A percentile compares a stretch with the other conserved stretches of the same genome.
phyloP scores from a whole-genome alignment of 2,113 vertebrate species.

The Mixornis gularis region DNA sequence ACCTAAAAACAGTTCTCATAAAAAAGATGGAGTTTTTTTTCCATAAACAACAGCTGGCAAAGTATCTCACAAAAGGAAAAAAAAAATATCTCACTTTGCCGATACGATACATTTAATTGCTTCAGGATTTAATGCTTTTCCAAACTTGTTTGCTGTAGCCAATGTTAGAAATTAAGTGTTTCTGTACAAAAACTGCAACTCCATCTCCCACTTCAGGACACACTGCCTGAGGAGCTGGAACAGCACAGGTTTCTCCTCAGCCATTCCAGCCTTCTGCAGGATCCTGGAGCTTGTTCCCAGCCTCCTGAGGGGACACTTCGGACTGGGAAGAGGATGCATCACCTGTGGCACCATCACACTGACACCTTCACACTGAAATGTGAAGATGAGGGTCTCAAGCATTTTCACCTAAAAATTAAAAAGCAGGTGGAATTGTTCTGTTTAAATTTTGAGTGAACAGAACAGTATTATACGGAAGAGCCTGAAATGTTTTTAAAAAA shows the following conservation, averaged over 20 bases:
- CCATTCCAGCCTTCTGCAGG: not conserved
- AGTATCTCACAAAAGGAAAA: not conserved
- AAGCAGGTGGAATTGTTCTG: not conserved
- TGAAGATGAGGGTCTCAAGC: not conserved
- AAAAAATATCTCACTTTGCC: not conserved
- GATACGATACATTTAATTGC: slow-evolving; percentile 8
- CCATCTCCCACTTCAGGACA: not conserved
- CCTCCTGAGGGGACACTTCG: fast-evolving
- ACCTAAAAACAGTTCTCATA: slow-evolving; percentile 16
- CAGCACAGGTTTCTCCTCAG: not conserved
- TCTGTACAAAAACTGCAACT: not conserved
- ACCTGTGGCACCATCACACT: not conserved
- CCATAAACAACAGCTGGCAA: slow-evolving; percentile 46
- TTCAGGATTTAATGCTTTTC: slow-evolving; percentile 12
- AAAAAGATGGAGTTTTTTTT: not conserved
- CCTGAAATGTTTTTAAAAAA: fast-evolving
- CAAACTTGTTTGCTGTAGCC: not conserved
- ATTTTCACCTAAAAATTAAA: not conserved
- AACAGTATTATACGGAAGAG: not conserved
- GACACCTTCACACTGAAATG: fast-evolving
- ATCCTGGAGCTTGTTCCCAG: not conserved
- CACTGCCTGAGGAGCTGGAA: not conserved
- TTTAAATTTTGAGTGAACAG: not conserved
- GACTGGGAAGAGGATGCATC: not conserved
- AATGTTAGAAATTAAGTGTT: not conserved